A percentile compares a stretch with the other conserved stretches of the same genome.
These are phyloP conservation scores for Pseudoatta argentina DNA, from an alignment of 1,140 invertebrate species.

Conservation along the genomic window DNA sequence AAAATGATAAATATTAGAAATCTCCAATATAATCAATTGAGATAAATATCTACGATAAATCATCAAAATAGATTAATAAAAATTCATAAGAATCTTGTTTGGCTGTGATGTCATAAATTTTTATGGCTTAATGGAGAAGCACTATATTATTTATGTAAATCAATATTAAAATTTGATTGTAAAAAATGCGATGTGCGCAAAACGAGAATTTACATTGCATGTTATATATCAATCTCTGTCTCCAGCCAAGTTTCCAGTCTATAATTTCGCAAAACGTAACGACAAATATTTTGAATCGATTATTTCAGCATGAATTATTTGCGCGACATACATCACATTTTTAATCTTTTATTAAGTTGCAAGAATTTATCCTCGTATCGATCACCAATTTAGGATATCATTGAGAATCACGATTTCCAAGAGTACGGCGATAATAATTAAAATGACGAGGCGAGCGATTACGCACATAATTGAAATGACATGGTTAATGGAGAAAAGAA, in stretches of 20 bases:
- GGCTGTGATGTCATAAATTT: neutral
- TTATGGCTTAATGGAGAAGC: constrained; percentile 11
- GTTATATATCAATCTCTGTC: constrained; percentile 35
- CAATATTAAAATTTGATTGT: constrained; percentile 12
- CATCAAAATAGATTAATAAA: constrained; percentile 30
- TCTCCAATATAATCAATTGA: constrained; percentile 17
- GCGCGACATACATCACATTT: constrained; percentile 1
- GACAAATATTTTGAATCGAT: constrained; percentile 51
- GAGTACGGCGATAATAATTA: neutral
- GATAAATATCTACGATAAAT: neutral
- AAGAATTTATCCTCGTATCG: constrained; percentile 4
- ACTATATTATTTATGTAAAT: constrained; percentile 45
- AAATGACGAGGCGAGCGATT: neutral
- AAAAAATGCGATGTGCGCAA: constrained; percentile 12
- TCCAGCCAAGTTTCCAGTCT: neutral
- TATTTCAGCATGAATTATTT: constrained; percentile 43
- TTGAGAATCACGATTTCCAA: neutral
- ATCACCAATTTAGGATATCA: constrained; percentile 6
- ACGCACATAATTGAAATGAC: constrained; percentile 20
- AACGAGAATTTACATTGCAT: constrained; percentile 12
- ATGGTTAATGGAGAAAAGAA: constrained; percentile 1
- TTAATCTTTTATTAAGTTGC: constrained; percentile 16
- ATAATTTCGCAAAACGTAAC: constrained; percentile 30
- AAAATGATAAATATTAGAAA: neutral
- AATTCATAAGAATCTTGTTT: constrained; percentile 1